These are phyloP conservation scores for Mormyrops attenuatus DNA, from an alignment of 2,797 vertebrate genomes.

Conservation along the genomic window DNA sequence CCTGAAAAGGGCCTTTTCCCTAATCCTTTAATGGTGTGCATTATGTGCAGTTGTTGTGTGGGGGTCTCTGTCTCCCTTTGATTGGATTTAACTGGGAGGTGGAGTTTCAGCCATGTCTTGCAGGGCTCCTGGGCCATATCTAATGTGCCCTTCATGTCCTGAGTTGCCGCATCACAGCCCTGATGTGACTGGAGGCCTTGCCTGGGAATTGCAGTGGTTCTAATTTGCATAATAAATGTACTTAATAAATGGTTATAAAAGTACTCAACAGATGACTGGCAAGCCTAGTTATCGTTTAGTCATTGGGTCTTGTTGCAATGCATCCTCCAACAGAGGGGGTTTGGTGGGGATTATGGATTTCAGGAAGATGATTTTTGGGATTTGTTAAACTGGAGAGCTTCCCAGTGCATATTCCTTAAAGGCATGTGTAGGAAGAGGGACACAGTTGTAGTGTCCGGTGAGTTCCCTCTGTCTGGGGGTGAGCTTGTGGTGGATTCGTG, in stretches of 20 bases:
- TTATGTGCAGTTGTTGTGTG: not conserved
- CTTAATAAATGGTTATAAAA: not conserved
- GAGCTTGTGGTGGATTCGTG: not conserved
- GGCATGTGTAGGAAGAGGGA: not conserved
- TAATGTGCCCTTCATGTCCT: not conserved
- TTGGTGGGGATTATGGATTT: not conserved
- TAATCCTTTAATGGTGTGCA: not conserved
- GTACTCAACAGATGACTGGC: not conserved
- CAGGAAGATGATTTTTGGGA: not conserved
- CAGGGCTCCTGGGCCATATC: not conserved
- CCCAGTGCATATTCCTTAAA: not conserved
- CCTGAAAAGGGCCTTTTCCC: not conserved
- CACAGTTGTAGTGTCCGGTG: not conserved
- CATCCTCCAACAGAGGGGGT: not conserved
- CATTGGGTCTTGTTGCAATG: not conserved
- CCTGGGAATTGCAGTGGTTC: not conserved
- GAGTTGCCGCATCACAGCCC: not conserved
- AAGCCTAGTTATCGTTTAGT: not conserved
- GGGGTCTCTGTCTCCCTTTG: not conserved
- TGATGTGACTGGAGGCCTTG: not conserved
- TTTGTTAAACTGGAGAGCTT: not conserved
- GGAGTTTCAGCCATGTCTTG: not conserved
- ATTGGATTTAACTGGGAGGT: not conserved
- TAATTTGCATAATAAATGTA: not conserved
- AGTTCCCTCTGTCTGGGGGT: not conserved